Evolutionary conservation across 2,113 vertebrate species (phyloP).

Genomic region (Rhea pennata): DNA sequence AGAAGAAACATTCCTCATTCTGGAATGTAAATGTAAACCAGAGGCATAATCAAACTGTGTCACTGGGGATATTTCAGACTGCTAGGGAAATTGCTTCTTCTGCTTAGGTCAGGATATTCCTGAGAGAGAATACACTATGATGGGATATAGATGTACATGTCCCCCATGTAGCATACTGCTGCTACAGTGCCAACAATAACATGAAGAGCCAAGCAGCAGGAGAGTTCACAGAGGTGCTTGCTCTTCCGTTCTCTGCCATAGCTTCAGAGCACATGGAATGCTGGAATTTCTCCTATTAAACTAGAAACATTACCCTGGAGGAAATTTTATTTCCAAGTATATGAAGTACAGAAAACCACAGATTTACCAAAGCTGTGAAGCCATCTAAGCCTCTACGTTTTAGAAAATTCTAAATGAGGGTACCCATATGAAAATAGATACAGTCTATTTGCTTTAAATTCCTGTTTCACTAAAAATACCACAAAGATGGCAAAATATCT

Average conservation of each 20-base stretch:
- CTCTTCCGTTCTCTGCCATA: neutral
- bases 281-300: neutral
- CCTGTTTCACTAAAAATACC: neutral
- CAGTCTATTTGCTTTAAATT: neutral
- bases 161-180: neutral
- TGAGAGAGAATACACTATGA: neutral
- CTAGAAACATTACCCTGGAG: neutral
- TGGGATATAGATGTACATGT: neutral
- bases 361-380: neutral
- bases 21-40: slow-evolving; percentile 26
- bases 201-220: neutral
- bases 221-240: neutral
- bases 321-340: neutral
- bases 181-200: neutral
- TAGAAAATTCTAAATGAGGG: neutral
- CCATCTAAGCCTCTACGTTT: neutral
- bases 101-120: slow-evolving; percentile 9
- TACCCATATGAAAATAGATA: neutral
- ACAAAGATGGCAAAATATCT: neutral
- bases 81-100: slow-evolving; percentile 2
- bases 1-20: slow-evolving; percentile 22
- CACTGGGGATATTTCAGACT: slow-evolving; percentile 1
- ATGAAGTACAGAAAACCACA: neutral
- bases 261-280: neutral
- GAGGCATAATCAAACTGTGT: neutral